Evolutionary conservation across 2,888 invertebrate genomes (phyloP).

Genomic region (Drosophila histrio): DNA sequence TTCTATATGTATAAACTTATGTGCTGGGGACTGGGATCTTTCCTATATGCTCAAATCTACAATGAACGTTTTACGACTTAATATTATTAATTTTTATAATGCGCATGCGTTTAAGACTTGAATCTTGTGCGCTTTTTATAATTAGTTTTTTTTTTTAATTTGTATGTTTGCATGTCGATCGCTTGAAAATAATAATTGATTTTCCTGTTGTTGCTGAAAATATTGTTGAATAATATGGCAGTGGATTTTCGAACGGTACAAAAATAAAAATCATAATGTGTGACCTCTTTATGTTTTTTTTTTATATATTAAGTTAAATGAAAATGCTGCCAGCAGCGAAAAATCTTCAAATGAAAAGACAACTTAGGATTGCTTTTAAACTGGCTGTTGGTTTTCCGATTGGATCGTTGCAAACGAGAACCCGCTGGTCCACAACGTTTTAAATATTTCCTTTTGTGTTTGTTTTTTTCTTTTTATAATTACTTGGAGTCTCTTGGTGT

Average conservation of each 20-base stretch:
- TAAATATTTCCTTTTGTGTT: constrained; percentile 9
- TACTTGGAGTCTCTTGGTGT: constrained; percentile 18
- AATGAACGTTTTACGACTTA: constrained; percentile 71
- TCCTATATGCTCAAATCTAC: constrained; percentile 72
- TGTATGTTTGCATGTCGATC: constrained; percentile 15
- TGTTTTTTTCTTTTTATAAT: constrained; percentile 2
- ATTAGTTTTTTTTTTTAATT: background rate
- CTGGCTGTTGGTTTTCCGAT: constrained; percentile 20
- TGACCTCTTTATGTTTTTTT: constrained; percentile 25
- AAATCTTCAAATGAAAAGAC: constrained; percentile 47
- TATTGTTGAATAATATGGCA: constrained; percentile 55
- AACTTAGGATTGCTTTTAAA: constrained; percentile 30
- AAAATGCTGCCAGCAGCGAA: constrained; percentile 69
- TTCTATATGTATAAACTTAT: constrained; percentile 72
- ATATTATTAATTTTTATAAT: constrained; percentile 21
- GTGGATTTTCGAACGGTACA: constrained; percentile 68
- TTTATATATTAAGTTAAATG: constrained; percentile 22
- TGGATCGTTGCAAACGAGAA: constrained; percentile 58
- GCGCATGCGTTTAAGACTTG: constrained; percentile 11
- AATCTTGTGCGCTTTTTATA: constrained; percentile 32
- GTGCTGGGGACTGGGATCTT: constrained; percentile 59
- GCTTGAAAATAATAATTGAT: constrained; percentile 28
- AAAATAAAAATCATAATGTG: constrained; percentile 54
- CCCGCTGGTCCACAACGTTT: constrained; percentile 65
- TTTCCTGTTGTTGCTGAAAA: constrained; percentile 16